These are phyloP conservation scores for Mercenaria mercenaria DNA, from an alignment of 1,140 invertebrate species.

Conservation along the genomic window DNA sequence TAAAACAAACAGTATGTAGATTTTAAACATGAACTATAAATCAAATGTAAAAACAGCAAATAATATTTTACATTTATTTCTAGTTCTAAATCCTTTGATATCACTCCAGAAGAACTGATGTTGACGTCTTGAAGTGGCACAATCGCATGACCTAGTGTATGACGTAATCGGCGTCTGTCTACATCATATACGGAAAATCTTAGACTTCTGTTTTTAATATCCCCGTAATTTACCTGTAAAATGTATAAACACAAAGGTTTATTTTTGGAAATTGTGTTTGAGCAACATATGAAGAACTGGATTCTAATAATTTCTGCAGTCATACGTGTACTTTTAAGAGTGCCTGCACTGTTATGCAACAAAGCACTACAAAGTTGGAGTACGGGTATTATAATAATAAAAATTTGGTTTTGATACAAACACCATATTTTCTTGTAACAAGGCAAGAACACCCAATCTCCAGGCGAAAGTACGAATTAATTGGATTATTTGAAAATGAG, in stretches of 20 bases:
- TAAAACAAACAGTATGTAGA: too few relatives aligned
- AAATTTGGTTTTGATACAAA: too few relatives aligned
- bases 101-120: conserved; percentile 74
- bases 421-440: too few relatives aligned
- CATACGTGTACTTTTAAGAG: background rate
- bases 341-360: background rate
- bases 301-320: background rate
- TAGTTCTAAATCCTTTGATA: conserved; percentile 80
- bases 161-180: conserved; percentile 82
- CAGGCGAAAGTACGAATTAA: too few relatives aligned
- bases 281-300: background rate
- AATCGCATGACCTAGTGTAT: conserved; percentile 84
- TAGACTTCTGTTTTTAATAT: conserved; percentile 72
- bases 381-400: too few relatives aligned
- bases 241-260: background rate
- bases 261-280: background rate
- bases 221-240: conserved; percentile 72
- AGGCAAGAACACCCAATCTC: too few relatives aligned
- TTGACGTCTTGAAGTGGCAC: conserved; percentile 79
- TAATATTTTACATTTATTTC: conserved; percentile 75
- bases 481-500: too few relatives aligned
- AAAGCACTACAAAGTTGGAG: background rate
- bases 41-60: too few relatives aligned
- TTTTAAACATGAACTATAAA: too few relatives aligned
- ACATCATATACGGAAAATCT: conserved; percentile 85